A percentile compares a stretch with the other conserved stretches of the same genome.
Conservation (phyloP, 2,888 invertebrate species). For the Cosmia trapezina region DNA sequence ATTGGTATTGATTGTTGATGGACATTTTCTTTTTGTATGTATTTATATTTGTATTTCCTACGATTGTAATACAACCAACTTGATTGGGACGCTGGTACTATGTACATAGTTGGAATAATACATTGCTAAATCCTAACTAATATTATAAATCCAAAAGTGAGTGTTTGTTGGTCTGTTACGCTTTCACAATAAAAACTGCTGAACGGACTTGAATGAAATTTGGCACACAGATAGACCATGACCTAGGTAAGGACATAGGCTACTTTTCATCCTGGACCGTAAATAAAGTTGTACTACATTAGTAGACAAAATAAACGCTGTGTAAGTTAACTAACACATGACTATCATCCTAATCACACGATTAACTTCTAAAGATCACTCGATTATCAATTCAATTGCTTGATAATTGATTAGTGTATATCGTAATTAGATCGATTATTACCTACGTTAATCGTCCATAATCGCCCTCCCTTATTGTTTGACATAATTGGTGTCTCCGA, state of each 20-base stretch:
- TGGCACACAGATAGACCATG: too few species aligned
- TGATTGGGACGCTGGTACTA: too few species aligned
- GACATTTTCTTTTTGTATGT: too few species aligned
- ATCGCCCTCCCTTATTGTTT: slow-evolving; percentile 44
- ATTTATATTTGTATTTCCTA: too few species aligned
- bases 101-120: background rate
- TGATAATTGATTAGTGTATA: slow-evolving; percentile 36
- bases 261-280: too few species aligned
- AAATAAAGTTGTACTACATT: too few species aligned
- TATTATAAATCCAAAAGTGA: background rate
- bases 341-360: background rate
- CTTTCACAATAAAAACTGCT: too few species aligned
- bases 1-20: background rate
- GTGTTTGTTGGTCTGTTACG: too few species aligned
- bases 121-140: background rate
- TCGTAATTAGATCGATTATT: slow-evolving; percentile 48
- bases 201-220: too few species aligned
- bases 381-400: slow-evolving; percentile 32
- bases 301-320: background rate
- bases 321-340: background rate
- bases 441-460: slow-evolving; percentile 21
- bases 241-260: too few species aligned
- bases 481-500: slow-evolving; percentile 44
- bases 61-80: background rate
- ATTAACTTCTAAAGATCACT: slow-evolving; percentile 34